phyloP scores from a whole-genome alignment of 2,113 vertebrate genomes.

The Marcusenius ussheri region DNA sequence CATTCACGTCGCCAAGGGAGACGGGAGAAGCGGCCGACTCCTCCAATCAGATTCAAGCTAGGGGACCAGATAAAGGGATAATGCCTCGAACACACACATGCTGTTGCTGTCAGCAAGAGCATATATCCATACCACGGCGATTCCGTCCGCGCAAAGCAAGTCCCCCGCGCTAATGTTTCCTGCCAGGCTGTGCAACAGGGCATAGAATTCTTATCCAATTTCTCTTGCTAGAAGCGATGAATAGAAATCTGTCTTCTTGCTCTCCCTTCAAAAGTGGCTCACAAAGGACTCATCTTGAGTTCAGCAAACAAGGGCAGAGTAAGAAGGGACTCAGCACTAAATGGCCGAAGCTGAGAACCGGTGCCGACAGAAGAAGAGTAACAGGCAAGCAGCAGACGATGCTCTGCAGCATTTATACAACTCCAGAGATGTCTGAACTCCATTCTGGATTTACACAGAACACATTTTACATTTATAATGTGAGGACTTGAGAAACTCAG shows the following conservation, averaged over 20 bases:
- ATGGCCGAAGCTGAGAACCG: neutral
- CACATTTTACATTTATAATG: neutral
- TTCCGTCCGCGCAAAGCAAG: neutral
- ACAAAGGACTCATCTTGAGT: neutral
- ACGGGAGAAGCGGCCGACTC: neutral
- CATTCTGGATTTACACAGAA: neutral
- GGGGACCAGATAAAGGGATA: neutral
- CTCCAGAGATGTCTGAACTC: neutral
- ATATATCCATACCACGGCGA: neutral
- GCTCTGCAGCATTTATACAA: neutral
- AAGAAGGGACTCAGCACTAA: neutral
- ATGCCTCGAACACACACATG: neutral
- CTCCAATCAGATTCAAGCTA: neutral
- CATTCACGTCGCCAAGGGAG: neutral
- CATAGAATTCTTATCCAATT: slow-evolving; percentile 9
- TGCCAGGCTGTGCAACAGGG: neutral
- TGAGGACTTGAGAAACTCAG: neutral
- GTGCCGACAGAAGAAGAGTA: neutral
- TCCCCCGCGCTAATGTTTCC: neutral
- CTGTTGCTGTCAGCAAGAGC: neutral
- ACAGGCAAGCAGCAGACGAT: neutral
- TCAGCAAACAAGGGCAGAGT: neutral
- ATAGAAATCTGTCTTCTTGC: slow-evolving; percentile 22
- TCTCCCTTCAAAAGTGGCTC: slow-evolving; percentile 9
- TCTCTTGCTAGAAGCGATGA: slow-evolving; percentile 14